Conservation (phyloP, 2,888 invertebrate genomes). For the Epicampocera succincta region DNA sequence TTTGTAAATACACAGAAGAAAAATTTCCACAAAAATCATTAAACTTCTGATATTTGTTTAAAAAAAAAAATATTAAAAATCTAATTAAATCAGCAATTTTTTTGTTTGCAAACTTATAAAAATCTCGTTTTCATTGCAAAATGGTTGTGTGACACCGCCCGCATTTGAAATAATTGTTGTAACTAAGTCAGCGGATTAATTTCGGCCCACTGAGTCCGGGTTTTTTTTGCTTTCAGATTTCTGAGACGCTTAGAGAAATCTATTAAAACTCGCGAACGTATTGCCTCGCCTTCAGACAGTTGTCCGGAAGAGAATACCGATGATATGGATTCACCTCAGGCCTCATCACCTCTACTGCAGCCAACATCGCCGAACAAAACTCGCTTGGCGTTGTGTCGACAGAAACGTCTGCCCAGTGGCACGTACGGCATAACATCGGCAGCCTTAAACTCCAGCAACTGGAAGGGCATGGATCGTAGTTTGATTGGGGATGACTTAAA, state of each 20-base stretch:
- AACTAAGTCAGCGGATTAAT: too few relatives aligned
- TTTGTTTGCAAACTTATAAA: too few relatives aligned
- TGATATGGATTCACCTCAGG: conserved; percentile 85
- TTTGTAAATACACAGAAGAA: too few relatives aligned
- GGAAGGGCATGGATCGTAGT: conserved; percentile 75
- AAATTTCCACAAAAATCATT: too few relatives aligned
- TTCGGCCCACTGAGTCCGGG: too few relatives aligned
- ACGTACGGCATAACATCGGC: conserved; percentile 73
- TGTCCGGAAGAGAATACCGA: conserved; percentile 83
- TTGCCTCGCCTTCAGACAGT: conserved; percentile 82
- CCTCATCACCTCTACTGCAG: conserved; percentile 84
- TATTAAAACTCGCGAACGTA: conserved; percentile 86
- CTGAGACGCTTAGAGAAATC: conserved; percentile 87
- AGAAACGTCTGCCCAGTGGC: conserved; percentile 74
- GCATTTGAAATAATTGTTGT: too few relatives aligned
- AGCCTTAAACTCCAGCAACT: conserved; percentile 72
- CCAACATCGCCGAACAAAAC: conserved; percentile 73
- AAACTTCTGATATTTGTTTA: too few relatives aligned
- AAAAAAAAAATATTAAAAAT: too few relatives aligned
- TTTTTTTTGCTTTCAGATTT: conserved; percentile 83
- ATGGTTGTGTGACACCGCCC: too few relatives aligned
- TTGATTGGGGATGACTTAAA: conserved; percentile 74
- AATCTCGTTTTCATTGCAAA: too few relatives aligned
- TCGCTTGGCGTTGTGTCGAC: conserved; percentile 74
- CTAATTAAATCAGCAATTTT: too few relatives aligned